phyloP scores from a whole-genome alignment of 2,113 vertebrate species.

The Sula dactylatra region DNA sequence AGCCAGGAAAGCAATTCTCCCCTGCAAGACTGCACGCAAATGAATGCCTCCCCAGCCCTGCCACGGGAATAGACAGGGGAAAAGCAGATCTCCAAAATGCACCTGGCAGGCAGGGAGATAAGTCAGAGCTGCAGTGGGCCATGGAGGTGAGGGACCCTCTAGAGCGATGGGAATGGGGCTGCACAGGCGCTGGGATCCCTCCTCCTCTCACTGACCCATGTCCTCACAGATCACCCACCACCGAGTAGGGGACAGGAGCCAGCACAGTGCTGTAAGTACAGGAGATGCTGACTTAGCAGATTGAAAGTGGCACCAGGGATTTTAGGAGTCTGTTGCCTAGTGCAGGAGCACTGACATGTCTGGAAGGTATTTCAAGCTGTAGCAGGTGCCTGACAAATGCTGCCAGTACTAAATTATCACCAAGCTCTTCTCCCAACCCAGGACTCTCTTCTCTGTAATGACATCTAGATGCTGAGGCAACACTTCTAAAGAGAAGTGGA shows the following conservation, averaged over 20 bases:
- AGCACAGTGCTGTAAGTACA: not conserved
- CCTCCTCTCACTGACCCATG: not conserved
- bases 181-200: not conserved
- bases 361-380: not conserved
- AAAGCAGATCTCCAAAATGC: not conserved
- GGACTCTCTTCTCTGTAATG: not conserved
- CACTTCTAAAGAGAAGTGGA: not conserved
- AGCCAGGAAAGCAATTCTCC: not conserved
- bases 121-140: not conserved
- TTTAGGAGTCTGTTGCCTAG: not conserved
- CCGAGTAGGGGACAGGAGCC: not conserved
- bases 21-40: not conserved
- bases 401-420: not conserved
- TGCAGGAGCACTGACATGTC: not conserved
- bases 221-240: not conserved
- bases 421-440: not conserved
- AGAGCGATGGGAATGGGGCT: not conserved
- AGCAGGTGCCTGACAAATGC: not conserved
- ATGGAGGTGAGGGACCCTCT: not conserved
- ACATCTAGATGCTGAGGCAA: not conserved
- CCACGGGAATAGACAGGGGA: fast-evolving
- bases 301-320: not conserved
- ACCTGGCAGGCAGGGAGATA: not conserved
- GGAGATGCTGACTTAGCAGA: not conserved
- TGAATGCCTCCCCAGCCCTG: not conserved